Evolutionary conservation across 2,888 invertebrate species (phyloP).

Genomic region (Melanotus villosus): DNA sequence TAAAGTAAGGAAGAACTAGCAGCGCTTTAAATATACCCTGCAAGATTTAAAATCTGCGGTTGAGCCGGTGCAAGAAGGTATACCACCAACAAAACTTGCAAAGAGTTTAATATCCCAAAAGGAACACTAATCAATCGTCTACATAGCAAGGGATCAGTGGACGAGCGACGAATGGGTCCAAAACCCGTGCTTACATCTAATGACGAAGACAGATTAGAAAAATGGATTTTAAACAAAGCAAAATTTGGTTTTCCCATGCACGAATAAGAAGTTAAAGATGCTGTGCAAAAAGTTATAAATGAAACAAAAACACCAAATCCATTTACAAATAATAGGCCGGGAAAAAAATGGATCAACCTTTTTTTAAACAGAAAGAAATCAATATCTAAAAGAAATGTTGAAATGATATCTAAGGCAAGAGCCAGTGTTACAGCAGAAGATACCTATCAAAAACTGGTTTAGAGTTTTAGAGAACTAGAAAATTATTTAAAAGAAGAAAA

Average conservation of each 20-base stretch:
- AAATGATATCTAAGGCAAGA: not conserved
- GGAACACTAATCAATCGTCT: not conserved
- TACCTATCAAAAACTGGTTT: slow-evolving; percentile 2
- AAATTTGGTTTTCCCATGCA: slow-evolving; percentile 17
- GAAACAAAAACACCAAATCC: not conserved
- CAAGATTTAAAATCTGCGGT: not conserved
- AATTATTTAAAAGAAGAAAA: slow-evolving; percentile 2
- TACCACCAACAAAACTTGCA: not conserved
- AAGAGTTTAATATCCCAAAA: slow-evolving; percentile 2
- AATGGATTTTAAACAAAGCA: slow-evolving; percentile 13
- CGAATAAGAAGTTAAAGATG: slow-evolving; percentile 2
- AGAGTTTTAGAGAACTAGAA: not conserved
- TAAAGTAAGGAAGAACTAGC: not conserved
- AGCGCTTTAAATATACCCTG: not conserved
- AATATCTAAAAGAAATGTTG: not conserved
- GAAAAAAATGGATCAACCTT: not conserved
- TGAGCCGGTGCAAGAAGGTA: not conserved
- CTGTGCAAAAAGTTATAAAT: slow-evolving; percentile 7
- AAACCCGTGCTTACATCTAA: not conserved
- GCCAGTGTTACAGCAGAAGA: not conserved
- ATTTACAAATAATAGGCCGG: not conserved
- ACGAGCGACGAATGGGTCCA: not conserved
- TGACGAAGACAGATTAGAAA: not conserved
- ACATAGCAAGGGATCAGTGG: not conserved
- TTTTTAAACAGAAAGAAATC: not conserved